Percentiles rank a stretch among this genome's conserved stretches.
Evolutionary conservation across 1,140 invertebrate genomes (phyloP).

Genomic region (Maconellicoccus hirsutus): DNA sequence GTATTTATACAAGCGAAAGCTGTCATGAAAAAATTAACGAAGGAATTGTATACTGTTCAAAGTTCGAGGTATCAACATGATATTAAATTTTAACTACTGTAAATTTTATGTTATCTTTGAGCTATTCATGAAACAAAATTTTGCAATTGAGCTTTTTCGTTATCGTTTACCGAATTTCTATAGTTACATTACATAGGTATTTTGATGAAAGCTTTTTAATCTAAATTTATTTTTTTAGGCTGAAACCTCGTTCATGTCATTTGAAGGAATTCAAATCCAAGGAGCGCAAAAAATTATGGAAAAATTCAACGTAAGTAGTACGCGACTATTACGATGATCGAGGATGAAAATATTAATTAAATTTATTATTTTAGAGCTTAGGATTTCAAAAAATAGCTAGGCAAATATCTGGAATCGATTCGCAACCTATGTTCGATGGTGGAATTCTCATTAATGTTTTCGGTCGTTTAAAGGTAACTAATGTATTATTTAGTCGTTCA

Average conservation of each 20-base stretch:
- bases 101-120: no score
- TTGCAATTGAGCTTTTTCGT: no score
- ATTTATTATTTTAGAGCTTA: constrained; percentile 51
- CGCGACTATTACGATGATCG: neutral
- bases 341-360: neutral
- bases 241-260: constrained; percentile 87
- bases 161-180: no score
- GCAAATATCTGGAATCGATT: constrained; percentile 83
- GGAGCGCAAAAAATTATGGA: constrained; percentile 86
- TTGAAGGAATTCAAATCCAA: constrained; percentile 84
- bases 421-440: constrained; percentile 90
- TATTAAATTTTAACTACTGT: no score
- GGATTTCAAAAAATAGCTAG: constrained; percentile 86
- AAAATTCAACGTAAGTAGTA: constrained; percentile 70
- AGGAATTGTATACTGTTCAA: no score
- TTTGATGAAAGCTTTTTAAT: no score
- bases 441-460: constrained; percentile 86
- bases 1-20: no score
- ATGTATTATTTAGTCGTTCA: neutral
- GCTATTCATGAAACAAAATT: no score
- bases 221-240: constrained; percentile 41
- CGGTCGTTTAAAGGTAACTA: constrained; percentile 76
- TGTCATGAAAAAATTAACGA: no score
- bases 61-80: no score
- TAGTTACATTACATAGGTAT: no score